Base-by-base conservation (phyloP, 2,797 vertebrate species). In the Pristis pectinata region DNA sequence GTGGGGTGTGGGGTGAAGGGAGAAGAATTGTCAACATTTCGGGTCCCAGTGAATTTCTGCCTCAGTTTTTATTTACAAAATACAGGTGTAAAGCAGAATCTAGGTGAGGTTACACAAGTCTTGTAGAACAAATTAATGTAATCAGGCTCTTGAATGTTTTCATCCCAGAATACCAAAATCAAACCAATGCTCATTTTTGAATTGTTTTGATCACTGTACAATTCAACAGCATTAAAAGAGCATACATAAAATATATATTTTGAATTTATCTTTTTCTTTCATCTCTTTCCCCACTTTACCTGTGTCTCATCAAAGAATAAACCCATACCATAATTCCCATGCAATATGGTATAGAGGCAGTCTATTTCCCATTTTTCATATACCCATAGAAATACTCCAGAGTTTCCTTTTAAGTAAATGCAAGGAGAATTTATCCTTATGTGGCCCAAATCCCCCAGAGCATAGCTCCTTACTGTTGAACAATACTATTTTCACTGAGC, bases 341-440 rank as follows among this genome's bases (percentile, higher is more conserved):
- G 61, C 59, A 67, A 91, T 67, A 61, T 41, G 22, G n/a, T 37
- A 91, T 64, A 2, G 19, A 67, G n/a, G 34, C 0, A 67, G 87
- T 91, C 61, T 10, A 91, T 91, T 67, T 67, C 19, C n/a, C 61
- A 67, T 91, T 91, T 30, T 41, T 91, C 19, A 64, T 19, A 67
- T 41, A 22, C 9, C 64, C 67, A 67, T n/a, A 91, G 17, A 61
- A 91, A 91, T 91, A 67, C 87, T 91, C 87, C 22, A 67, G 61
- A 10, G 87, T 67, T 61, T 67, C 37, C 9, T 24, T 91, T 41
- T 41, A 41, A 67, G n/a, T 91, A 91, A 67, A 67, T 91, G 22
- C 59, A 91, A 64, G 15, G n/a, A 64, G n/a, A 91, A 91, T 67
- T 67, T 91, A 91, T 91, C 61, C 61, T 91, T 91, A 41, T 9